Conservation (phyloP, 2,888 invertebrate species). For the Dryobotodes eremita region DNA sequence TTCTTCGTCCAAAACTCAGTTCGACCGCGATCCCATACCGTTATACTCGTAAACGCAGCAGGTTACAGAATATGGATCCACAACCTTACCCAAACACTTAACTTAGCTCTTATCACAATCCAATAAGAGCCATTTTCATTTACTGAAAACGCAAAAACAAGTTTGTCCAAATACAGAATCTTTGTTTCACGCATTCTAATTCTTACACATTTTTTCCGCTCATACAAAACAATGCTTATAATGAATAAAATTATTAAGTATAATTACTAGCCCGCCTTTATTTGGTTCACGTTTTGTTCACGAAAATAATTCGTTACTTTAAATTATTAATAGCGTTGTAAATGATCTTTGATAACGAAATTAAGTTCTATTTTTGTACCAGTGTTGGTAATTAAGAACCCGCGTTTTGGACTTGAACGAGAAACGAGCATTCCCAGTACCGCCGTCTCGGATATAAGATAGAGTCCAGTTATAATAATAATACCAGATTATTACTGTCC, state of each 20-base stretch:
- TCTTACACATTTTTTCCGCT: constrained; percentile 79
- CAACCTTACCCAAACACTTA: constrained; percentile 50
- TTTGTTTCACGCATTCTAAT: constrained; percentile 84
- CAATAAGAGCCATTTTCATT: constrained; percentile 62
- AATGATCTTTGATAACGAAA: constrained; percentile 56
- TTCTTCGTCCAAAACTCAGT: constrained; percentile 82
- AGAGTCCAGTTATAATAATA: neutral
- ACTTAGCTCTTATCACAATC: constrained; percentile 58
- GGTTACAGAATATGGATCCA: constrained; percentile 74
- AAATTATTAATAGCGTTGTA: constrained; percentile 64
- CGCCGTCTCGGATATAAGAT: neutral
- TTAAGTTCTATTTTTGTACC: constrained; percentile 43
- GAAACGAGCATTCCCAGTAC: neutral
- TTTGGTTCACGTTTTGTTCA: constrained; percentile 79
- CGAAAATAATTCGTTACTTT: constrained; percentile 66
- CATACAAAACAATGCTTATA: constrained; percentile 81
- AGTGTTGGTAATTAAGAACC: constrained; percentile 14
- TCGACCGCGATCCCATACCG: constrained; percentile 85
- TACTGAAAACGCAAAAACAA: constrained; percentile 11
- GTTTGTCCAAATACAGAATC: constrained; percentile 62
- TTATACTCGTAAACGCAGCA: constrained; percentile 87
- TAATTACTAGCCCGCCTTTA: constrained; percentile 76
- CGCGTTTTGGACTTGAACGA: neutral
- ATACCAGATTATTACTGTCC: no score
- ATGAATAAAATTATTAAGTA: constrained; percentile 77